Conservation (phyloP, 1,140 invertebrate genomes). For the Neodiprion virginianus region DNA sequence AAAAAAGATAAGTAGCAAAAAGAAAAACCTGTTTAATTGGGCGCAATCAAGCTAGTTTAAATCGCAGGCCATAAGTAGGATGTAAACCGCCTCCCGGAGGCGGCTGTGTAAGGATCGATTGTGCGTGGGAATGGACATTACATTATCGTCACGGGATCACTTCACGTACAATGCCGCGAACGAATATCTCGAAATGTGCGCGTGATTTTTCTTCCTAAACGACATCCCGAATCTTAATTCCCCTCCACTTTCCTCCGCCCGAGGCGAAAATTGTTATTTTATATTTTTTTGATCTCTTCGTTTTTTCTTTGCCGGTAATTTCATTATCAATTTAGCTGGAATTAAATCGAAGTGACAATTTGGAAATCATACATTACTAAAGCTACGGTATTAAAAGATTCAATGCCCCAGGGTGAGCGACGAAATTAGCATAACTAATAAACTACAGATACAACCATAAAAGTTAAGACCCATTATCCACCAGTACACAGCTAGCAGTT, state of each 20-base stretch:
- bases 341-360: background rate
- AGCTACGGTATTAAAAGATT: background rate
- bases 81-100: background rate
- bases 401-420: background rate
- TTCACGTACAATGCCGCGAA: no score
- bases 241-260: no score
- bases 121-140: background rate
- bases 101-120: background rate
- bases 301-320: background rate
- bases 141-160: no score
- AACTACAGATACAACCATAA: background rate
- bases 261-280: background rate
- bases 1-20: background rate
- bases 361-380: background rate
- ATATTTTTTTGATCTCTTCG: background rate
- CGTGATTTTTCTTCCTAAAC: no score
- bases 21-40: slow-evolving; percentile 5
- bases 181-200: no score
- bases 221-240: no score
- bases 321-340: background rate
- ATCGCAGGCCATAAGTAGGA: background rate
- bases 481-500: background rate
- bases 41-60: slow-evolving; percentile 5
- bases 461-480: background rate
- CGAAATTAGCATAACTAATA: slow-evolving; percentile 1